Percentiles rank a stretch among this genome's conserved stretches.
phyloP scores from a whole-genome alignment of 2,797 vertebrate genomes.

The Lagorchestes hirsutus region DNA sequence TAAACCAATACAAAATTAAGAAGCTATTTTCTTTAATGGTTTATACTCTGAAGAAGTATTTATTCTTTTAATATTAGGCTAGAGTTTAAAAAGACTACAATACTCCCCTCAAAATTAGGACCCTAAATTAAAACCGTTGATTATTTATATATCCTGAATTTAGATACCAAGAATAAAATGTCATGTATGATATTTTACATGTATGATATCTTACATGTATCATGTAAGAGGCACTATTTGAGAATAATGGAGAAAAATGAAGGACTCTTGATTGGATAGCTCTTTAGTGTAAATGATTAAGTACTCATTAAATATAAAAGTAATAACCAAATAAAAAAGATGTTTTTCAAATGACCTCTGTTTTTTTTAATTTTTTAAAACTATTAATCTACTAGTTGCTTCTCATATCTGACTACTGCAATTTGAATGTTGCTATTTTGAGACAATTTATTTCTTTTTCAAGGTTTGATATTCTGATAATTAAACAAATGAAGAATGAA shows the following conservation, averaged over 20 bases:
- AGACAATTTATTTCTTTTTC: not conserved
- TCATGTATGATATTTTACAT: not conserved
- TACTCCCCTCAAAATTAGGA: not conserved
- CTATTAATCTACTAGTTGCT: not conserved
- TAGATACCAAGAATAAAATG: not conserved
- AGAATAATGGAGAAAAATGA: not conserved
- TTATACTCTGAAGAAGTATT: constrained; percentile 55
- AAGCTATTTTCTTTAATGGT: constrained; percentile 16
- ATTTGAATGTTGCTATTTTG: not conserved
- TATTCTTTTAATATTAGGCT: constrained; percentile 46
- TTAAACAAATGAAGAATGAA: not conserved
- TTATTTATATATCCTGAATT: not conserved
- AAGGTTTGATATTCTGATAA: not conserved
- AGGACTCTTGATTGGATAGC: not conserved
- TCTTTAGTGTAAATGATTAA: not conserved
- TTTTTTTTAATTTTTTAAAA: not conserved
- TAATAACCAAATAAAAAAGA: not conserved
- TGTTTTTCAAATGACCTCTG: not conserved
- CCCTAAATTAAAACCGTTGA: not conserved
- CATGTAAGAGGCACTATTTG: not conserved
- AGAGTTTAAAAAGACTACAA: not conserved
- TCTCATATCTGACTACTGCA: not conserved
- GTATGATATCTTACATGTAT: no score
- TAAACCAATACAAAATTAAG: constrained; percentile 52
- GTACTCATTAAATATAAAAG: not conserved